phyloP scores from a whole-genome alignment of 1,140 invertebrate genomes.

The Pinna nobilis region DNA sequence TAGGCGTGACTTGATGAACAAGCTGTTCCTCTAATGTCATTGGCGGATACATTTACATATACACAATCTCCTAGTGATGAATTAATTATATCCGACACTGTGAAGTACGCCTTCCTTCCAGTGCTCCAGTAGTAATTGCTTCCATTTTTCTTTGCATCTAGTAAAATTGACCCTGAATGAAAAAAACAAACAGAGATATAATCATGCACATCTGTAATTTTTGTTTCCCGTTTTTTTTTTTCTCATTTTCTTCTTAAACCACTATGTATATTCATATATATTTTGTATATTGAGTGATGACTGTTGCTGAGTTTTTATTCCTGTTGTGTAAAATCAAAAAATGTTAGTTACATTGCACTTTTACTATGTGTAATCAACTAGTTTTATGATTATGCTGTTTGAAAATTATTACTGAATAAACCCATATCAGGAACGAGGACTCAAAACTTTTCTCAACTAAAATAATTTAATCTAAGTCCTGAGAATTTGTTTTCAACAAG shows the following conservation, averaged over 20 bases:
- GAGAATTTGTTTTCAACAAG: too few relatives aligned
- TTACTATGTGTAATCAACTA: too few relatives aligned
- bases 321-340: too few relatives aligned
- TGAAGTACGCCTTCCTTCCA: constrained; percentile 35
- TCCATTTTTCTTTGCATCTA: constrained; percentile 35
- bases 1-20: constrained; percentile 14
- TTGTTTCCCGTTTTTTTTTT: neutral
- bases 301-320: too few relatives aligned
- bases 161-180: constrained; percentile 9
- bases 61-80: constrained; percentile 24
- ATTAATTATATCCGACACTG: constrained; percentile 13
- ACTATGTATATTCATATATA: too few relatives aligned
- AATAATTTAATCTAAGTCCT: too few relatives aligned
- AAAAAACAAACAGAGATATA: neutral
- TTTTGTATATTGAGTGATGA: too few relatives aligned
- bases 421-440: too few relatives aligned
- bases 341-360: too few relatives aligned
- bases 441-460: too few relatives aligned
- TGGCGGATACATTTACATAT: constrained; percentile 8
- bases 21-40: constrained; percentile 14
- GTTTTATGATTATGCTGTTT: too few relatives aligned
- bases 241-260: neutral
- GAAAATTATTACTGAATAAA: too few relatives aligned
- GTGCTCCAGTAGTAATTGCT: constrained; percentile 27
- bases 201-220: neutral